phyloP scores from a whole-genome alignment of 2,888 invertebrate species.

The Diloba caeruleocephala region DNA sequence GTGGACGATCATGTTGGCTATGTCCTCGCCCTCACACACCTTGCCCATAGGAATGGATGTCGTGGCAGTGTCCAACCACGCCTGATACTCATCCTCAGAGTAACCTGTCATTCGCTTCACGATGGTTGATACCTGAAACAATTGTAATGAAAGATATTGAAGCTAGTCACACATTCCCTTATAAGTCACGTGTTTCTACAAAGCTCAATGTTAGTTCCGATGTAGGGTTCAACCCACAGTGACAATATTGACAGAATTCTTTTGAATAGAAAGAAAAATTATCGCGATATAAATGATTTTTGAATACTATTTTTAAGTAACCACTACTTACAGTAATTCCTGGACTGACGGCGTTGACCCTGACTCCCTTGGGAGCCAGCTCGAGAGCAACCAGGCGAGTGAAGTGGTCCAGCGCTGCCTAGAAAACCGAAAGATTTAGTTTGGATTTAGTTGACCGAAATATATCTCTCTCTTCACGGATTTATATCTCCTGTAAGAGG shows the following conservation, averaged over 20 bases:
- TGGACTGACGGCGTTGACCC: conserved; percentile 93
- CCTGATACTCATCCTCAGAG: conserved; percentile 49
- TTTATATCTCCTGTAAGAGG: no score
- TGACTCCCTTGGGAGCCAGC: conserved; percentile 88
- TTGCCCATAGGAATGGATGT: conserved; percentile 51
- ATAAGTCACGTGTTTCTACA: no score
- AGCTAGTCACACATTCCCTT: no score
- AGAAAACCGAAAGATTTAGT: conserved; percentile 2
- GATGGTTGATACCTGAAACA: conserved; percentile 44
- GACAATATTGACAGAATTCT: no score
- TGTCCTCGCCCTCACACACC: conserved; percentile 87
- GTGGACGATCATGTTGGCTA: conserved; percentile 94
- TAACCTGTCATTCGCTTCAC: conserved; percentile 49
- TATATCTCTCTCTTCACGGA: no score
- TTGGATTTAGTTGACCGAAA: not conserved
- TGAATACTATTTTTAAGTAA: no score
- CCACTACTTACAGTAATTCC: conserved; percentile 90
- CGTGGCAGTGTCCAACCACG: conserved; percentile 38
- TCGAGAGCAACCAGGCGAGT: conserved; percentile 91
- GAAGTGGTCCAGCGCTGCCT: conserved; percentile 70
- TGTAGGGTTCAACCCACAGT: no score
- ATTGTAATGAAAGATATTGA: no score
- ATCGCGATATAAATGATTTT: no score
- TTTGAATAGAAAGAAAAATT: no score
- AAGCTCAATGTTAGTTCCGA: no score